phyloP scores from a whole-genome alignment of 2,888 invertebrate genomes.

The Zhengitettix transpicula region DNA sequence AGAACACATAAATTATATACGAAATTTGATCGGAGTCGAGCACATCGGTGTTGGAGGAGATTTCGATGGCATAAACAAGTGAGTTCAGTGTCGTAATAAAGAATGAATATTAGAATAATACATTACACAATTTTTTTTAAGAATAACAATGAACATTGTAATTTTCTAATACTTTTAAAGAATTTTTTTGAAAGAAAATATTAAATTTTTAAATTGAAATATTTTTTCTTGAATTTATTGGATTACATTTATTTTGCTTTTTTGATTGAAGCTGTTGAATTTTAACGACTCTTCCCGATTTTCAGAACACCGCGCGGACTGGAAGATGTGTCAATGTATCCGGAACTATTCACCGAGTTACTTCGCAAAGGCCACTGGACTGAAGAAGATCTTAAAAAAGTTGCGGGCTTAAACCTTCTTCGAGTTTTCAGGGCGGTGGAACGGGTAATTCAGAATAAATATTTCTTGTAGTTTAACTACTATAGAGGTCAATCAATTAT shows the following conservation, averaged over 20 bases:
- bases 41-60: slow-evolving; percentile 45
- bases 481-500: no score
- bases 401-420: slow-evolving; percentile 45
- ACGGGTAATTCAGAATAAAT: slow-evolving; percentile 27
- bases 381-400: slow-evolving; percentile 42
- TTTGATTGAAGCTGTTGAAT: no score
- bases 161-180: no score
- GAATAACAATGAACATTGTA: no score
- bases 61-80: slow-evolving; percentile 46
- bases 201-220: no score
- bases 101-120: no score
- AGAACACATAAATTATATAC: slow-evolving; percentile 45
- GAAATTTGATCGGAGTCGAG: slow-evolving; percentile 41
- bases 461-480: not conserved
- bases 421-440: slow-evolving; percentile 37
- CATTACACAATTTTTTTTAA: no score
- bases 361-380: slow-evolving; percentile 43
- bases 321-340: slow-evolving; percentile 55
- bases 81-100: slow-evolving; percentile 11
- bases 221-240: no score
- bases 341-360: slow-evolving; percentile 47
- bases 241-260: no score
- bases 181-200: no score
- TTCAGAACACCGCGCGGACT: slow-evolving; percentile 63
- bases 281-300: not conserved